Conservation (phyloP, 92 coral and sea anemone genomes). For the Blastomussa wellsi region DNA sequence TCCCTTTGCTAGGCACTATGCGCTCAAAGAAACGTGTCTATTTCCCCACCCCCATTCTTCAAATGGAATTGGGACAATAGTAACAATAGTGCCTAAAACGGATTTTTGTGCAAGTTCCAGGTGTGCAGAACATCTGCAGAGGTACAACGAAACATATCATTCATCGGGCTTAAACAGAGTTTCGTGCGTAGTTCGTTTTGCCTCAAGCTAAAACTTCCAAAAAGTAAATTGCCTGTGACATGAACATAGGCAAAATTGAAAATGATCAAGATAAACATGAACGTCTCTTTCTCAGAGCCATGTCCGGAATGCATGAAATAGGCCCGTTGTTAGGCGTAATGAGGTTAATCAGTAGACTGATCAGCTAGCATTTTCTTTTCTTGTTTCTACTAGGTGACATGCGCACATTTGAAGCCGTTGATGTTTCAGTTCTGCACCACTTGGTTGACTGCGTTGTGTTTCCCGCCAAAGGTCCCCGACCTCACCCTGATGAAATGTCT, state of each 20-base stretch:
- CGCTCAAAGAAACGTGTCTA: too few species aligned
- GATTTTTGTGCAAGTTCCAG: neutral
- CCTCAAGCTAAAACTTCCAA: neutral
- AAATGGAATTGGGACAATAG: too few species aligned
- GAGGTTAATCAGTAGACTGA: neutral
- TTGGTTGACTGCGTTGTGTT: conserved; percentile 91
- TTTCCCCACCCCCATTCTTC: too few species aligned
- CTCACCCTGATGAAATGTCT: conserved; percentile 96
- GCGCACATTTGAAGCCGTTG: conserved; percentile 90
- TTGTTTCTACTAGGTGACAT: conserved; percentile 72
- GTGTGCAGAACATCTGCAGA: neutral
- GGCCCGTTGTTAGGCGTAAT: too few species aligned
- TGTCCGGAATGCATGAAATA: too few species aligned
- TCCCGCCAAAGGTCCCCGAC: conserved; percentile 89
- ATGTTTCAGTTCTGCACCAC: conserved; percentile 72
- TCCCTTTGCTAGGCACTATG: too few species aligned
- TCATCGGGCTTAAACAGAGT: neutral
- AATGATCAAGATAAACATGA: neutral
- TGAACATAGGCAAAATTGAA: neutral
- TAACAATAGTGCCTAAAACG: too few species aligned
- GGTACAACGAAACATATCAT: neutral
- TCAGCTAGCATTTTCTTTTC: neutral
- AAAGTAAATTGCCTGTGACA: neutral
- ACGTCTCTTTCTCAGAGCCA: neutral
- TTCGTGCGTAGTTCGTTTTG: neutral